Evolutionary conservation across 2,888 invertebrate species (phyloP).

Genomic region (Drosophila kuntzei): DNA sequence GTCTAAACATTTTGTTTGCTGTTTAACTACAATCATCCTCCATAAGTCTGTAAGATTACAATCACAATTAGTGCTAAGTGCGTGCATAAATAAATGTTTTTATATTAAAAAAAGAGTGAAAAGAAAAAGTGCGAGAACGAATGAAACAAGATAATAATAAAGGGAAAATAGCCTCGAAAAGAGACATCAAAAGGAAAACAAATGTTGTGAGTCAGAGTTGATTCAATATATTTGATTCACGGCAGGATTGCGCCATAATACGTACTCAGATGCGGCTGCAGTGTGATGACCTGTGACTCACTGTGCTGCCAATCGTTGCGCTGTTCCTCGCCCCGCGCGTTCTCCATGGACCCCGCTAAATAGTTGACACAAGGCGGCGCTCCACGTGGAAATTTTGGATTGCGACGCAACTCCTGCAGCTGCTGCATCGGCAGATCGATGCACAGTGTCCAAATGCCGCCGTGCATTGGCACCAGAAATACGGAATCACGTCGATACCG

Average conservation of each 20-base stretch:
- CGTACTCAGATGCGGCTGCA: slow-evolving; percentile 86
- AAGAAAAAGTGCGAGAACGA: slow-evolving; percentile 26
- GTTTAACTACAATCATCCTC: slow-evolving; percentile 61
- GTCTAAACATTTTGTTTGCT: slow-evolving; percentile 50
- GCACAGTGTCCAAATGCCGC: slow-evolving; percentile 96
- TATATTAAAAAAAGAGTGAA: slow-evolving; percentile 58
- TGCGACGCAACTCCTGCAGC: slow-evolving; percentile 87
- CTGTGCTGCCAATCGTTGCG: slow-evolving; percentile 93
- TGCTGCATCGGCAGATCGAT: slow-evolving; percentile 93
- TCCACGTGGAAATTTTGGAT: slow-evolving; percentile 83
- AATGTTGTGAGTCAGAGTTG: slow-evolving; percentile 18
- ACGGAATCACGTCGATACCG: slow-evolving; percentile 86
- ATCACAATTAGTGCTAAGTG: slow-evolving; percentile 81
- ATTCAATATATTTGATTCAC: slow-evolving; percentile 8
- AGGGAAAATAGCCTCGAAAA: slow-evolving; percentile 39
- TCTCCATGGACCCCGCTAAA: slow-evolving; percentile 89
- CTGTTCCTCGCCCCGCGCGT: slow-evolving; percentile 89
- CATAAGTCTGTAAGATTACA: slow-evolving; percentile 77
- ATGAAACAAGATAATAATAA: slow-evolving; percentile 38
- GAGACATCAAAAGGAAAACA: not conserved
- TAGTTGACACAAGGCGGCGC: slow-evolving; percentile 92
- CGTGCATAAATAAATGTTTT: slow-evolving; percentile 63
- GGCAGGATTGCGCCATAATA: slow-evolving; percentile 83
- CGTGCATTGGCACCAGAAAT: slow-evolving; percentile 94
- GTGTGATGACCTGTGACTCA: slow-evolving; percentile 87